These are phyloP conservation scores for Tiphia femorata DNA, from an alignment of 2,888 invertebrate genomes.

Conservation along the genomic window DNA sequence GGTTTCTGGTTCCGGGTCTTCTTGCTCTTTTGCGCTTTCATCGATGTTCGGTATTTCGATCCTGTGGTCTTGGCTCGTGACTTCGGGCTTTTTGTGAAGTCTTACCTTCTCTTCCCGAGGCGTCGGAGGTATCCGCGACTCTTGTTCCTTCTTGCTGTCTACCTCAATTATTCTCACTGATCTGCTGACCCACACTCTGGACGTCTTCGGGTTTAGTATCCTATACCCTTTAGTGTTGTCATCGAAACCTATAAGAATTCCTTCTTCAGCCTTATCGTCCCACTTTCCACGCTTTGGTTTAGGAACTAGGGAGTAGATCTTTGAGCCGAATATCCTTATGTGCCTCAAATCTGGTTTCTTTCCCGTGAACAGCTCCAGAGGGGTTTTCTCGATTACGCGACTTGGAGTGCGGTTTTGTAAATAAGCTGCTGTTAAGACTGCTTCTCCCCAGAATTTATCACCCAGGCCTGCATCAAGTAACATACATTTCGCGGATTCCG, in stretches of 20 bases:
- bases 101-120: too few species aligned
- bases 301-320: not conserved
- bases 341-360: conserved; percentile 36
- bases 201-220: not conserved
- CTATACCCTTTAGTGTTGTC: conserved; percentile 4
- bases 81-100: too few species aligned
- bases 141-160: not conserved
- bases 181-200: not conserved
- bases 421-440: conserved; percentile 15
- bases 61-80: too few species aligned
- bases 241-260: not conserved
- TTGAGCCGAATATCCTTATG: conserved; percentile 29
- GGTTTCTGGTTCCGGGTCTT: not conserved
- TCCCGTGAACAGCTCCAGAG: conserved; percentile 23
- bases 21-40: not conserved
- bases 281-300: conserved; percentile 3
- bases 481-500: conserved; percentile 31
- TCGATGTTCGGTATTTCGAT: too few species aligned
- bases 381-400: conserved; percentile 11
- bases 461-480: conserved; percentile 29
- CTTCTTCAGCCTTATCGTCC: conserved; percentile 7
- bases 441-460: conserved; percentile 49
- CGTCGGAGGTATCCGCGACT: too few species aligned
- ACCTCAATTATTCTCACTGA: not conserved
- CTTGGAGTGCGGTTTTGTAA: conserved; percentile 20